phyloP scores from a whole-genome alignment of 2,113 vertebrate genomes.

The Solenodon paradoxus region DNA sequence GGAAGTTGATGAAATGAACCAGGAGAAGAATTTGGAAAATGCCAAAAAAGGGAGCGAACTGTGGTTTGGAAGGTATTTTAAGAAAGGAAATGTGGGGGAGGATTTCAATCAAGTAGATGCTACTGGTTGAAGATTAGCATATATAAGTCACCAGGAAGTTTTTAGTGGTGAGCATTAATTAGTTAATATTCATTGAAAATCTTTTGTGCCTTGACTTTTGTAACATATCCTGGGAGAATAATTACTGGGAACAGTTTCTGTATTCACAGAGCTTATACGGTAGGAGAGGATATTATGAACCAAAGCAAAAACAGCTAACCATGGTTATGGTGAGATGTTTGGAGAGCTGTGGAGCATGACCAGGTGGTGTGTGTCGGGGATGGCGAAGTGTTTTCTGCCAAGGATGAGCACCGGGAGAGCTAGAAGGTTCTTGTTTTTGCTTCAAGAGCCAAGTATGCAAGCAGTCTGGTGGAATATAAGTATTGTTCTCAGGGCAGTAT shows the following conservation, averaged over 20 bases:
- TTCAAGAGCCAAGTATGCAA: background rate
- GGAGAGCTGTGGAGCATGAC: background rate
- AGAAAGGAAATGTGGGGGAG: background rate
- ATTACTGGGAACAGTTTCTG: background rate
- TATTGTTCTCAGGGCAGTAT: background rate
- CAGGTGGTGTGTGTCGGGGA: background rate
- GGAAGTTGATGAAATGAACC: slow-evolving; percentile 41
- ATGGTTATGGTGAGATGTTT: background rate
- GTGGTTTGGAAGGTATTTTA: slow-evolving; percentile 42
- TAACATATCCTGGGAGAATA: background rate
- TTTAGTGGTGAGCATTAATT: background rate
- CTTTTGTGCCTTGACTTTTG: background rate
- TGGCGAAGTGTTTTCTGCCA: background rate
- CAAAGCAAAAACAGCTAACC: background rate
- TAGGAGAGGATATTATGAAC: background rate
- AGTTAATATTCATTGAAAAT: background rate
- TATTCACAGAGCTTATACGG: background rate
- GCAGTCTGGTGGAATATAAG: background rate
- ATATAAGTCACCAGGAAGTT: background rate
- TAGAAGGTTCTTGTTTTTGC: background rate
- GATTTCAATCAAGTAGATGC: background rate
- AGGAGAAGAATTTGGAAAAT: slow-evolving; percentile 28
- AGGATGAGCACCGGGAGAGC: background rate
- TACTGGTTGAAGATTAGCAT: background rate
- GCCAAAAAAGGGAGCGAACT: background rate